A percentile compares a stretch with the other conserved stretches of the same genome.
Evolutionary conservation across 2,888 invertebrate genomes (phyloP).

Genomic region (Brachypterus glaber): DNA sequence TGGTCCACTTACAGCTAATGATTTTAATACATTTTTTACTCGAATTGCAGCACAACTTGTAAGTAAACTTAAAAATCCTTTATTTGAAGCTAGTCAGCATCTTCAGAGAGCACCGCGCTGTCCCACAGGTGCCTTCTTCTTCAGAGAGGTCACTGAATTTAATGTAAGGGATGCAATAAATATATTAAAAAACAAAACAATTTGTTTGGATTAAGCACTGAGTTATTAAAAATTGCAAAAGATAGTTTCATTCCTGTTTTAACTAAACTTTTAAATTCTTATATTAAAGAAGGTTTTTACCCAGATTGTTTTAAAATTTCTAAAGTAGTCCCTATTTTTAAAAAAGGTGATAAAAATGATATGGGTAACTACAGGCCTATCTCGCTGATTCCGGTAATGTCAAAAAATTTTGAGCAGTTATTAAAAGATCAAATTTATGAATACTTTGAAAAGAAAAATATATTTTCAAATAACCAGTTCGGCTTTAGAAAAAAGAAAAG

Average conservation of each 20-base stretch:
- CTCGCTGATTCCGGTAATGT: slow-evolving; percentile 5
- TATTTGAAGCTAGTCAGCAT: too few species aligned
- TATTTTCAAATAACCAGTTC: slow-evolving; percentile 3
- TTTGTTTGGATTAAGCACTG: slow-evolving; percentile 1
- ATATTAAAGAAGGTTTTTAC: slow-evolving; percentile 1
- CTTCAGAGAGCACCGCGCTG: too few species aligned
- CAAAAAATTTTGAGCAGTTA: slow-evolving; percentile 6
- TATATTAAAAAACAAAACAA: slow-evolving; percentile 1
- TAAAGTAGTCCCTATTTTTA: slow-evolving; percentile 3
- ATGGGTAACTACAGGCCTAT: slow-evolving; percentile 4
- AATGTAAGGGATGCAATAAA: slow-evolving; percentile 1
- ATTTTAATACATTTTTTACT: too few species aligned
- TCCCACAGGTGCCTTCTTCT: too few species aligned
- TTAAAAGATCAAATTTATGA: slow-evolving; percentile 1
- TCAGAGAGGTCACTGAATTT: not conserved
- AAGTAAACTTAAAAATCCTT: too few species aligned
- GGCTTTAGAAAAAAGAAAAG: slow-evolving; percentile 4
- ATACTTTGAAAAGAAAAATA: slow-evolving; percentile 2
- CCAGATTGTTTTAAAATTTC: slow-evolving; percentile 5
- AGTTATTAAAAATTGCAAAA: slow-evolving; percentile 2
- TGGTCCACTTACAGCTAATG: too few species aligned
- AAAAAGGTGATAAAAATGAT: slow-evolving; percentile 5
- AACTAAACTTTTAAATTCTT: slow-evolving; percentile 5
- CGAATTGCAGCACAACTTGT: too few species aligned
- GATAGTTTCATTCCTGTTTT: slow-evolving; percentile 2